These are phyloP conservation scores for Falco naumanni DNA, from an alignment of 2,797 vertebrate genomes.

Conservation along the genomic window DNA sequence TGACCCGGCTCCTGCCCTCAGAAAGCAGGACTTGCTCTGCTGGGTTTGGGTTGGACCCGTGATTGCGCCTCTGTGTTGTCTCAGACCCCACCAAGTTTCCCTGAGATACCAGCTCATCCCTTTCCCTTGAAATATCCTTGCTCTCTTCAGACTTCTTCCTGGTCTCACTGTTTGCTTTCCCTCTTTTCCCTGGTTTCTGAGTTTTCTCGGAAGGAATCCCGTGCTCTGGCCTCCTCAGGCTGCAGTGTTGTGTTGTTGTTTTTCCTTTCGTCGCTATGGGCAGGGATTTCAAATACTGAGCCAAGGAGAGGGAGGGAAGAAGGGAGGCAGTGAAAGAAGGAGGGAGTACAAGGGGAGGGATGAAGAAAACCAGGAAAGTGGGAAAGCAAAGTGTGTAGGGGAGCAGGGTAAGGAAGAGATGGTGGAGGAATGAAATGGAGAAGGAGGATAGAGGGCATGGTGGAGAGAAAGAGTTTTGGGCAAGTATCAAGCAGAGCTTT, in stretches of 20 bases:
- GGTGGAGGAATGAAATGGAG: neutral
- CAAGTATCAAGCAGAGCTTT: constrained; percentile 2
- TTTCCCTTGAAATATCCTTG: constrained; percentile 9
- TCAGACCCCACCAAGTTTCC: constrained; percentile 41
- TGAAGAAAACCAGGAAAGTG: neutral
- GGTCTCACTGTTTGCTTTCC: constrained; percentile 42
- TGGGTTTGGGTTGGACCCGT: neutral
- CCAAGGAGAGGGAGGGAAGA: constrained; percentile 68
- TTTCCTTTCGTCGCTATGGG: constrained; percentile 77
- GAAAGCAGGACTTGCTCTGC: neutral
- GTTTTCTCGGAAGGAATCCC: constrained; percentile 72
- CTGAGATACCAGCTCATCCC: constrained; percentile 56
- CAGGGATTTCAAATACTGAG: constrained; percentile 66
- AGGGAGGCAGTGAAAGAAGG: constrained; percentile 46
- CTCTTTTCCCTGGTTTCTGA: constrained; percentile 63
- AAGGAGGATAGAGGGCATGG: neutral
- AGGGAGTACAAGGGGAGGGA: constrained; percentile 13
- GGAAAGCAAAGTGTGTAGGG: constrained; percentile 7
- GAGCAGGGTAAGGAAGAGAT: neutral
- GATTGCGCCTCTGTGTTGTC: neutral
- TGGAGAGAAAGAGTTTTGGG: neutral
- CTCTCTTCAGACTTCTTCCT: neutral
- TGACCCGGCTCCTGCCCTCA: neutral
- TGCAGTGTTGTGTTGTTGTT: constrained; percentile 77
- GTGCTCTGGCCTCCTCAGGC: constrained; percentile 57